phyloP scores from a whole-genome alignment of 2,797 vertebrate genomes.

The Mastacembelus armatus region DNA sequence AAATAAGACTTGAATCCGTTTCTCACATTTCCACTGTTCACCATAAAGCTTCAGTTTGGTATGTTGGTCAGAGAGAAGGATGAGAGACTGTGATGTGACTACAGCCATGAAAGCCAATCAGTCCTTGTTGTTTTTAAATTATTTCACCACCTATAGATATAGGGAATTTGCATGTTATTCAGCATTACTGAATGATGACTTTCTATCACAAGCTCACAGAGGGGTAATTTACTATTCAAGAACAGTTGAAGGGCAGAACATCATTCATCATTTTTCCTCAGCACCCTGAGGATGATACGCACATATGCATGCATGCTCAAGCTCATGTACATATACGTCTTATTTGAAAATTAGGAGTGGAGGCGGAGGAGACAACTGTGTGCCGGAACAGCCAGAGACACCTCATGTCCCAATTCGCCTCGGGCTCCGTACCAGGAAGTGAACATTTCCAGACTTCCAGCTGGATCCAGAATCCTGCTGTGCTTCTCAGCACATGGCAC shows the following conservation, averaged over 20 bases:
- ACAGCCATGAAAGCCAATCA: slow-evolving; percentile 20
- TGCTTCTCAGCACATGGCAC: slow-evolving; percentile 14
- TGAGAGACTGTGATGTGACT: not conserved
- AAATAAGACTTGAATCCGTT: not conserved
- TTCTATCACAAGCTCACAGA: slow-evolving; percentile 38
- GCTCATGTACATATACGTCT: slow-evolving; percentile 19
- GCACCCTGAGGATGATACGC: slow-evolving; percentile 39
- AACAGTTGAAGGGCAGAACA: slow-evolving; percentile 59
- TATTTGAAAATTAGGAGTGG: slow-evolving; percentile 30
- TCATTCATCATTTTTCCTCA: slow-evolving; percentile 57
- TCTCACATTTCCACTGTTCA: not conserved
- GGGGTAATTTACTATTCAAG: slow-evolving; percentile 57
- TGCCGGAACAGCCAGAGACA: slow-evolving; percentile 46
- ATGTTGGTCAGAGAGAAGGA: not conserved
- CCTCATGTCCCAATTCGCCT: slow-evolving; percentile 61
- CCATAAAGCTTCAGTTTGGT: not conserved
- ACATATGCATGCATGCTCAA: slow-evolving; percentile 20
- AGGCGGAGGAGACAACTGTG: not conserved
- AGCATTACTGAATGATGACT: slow-evolving; percentile 28
- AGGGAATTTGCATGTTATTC: slow-evolving; percentile 32
- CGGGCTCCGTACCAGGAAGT: slow-evolving; percentile 56
- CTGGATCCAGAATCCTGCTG: slow-evolving; percentile 39
- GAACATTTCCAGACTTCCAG: slow-evolving; percentile 59
- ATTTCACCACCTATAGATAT: slow-evolving; percentile 53
- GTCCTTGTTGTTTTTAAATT: not conserved